Evolutionary conservation across 2,797 vertebrate species (phyloP).

Genomic region (Sebastes diploproa): DNA sequence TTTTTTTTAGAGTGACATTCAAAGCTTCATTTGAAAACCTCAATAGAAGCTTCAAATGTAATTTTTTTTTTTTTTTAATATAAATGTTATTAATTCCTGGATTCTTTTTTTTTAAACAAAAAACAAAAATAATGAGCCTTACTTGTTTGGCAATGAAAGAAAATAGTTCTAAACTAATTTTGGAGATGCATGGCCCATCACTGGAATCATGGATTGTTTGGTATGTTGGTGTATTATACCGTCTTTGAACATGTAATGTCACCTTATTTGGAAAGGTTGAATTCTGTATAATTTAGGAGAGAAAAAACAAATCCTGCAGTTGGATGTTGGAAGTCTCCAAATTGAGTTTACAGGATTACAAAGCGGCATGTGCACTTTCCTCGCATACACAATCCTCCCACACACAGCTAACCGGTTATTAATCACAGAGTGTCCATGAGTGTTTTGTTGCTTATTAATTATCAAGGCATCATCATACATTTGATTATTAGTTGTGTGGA

Average conservation of each 20-base stretch:
- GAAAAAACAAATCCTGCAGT: neutral
- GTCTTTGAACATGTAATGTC: neutral
- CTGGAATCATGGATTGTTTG: neutral
- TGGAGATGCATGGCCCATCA: neutral
- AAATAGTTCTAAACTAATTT: neutral
- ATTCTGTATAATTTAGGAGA: neutral
- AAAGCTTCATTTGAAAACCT: no score
- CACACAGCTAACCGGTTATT: conserved; percentile 3
- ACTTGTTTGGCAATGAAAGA: conserved; percentile 19
- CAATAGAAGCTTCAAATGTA: no score
- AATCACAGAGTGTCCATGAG: neutral
- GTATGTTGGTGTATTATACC: neutral
- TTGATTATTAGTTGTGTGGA: neutral
- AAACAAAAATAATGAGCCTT: conserved; percentile 45
- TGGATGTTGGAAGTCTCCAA: neutral
- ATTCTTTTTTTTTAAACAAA: neutral
- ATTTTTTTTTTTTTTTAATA: neutral
- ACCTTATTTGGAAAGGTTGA: neutral
- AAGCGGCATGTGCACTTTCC: conserved; percentile 59
- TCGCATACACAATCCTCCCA: conserved; percentile 69
- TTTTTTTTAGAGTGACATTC: no score
- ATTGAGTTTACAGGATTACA: conserved; percentile 15
- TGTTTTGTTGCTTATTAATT: neutral
- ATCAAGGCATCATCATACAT: neutral
- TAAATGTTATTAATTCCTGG: neutral